Evolutionary conservation across 2,888 invertebrate genomes (phyloP), one percentile per base, ranked within the genome.

Genomic region (Chrysolina americana): DNA sequence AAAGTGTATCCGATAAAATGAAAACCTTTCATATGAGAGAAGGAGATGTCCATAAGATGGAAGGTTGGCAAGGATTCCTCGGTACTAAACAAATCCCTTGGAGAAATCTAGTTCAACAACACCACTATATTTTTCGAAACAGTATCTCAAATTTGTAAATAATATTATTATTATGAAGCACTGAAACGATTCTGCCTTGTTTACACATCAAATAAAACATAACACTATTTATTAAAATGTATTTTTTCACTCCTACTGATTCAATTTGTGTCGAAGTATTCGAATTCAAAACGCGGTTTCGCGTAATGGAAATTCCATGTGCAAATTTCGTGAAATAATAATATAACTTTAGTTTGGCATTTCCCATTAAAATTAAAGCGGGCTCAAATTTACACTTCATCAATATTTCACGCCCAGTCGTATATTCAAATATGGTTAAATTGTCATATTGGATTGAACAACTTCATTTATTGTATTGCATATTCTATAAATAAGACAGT

Each of bases 271-370:
- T n/a, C 47, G 2, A 73, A 68, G 53, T 41, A 68, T 73, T 53
- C 8, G n/a, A 41, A 56, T 50, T 53, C 53, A 65, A 56, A 68
- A 53, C 17, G 65, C 19, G 64, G 64, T 53, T 65, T n/a, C 15
- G 56, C 21, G 41, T 73, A 73, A 73, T 73, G 73, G 73, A 73
- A 65, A 70, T 69, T 41, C 44, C 73, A 44, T 70, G 73, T 73
- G 73, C 44, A 69, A 73, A 59, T 73, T 69, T 44, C 65, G 65
- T 65, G 23, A 69, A 73, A 73, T 73, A 69, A 73, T 73, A 73
- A 69, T 69, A 59, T 36, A 56, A 41, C 47, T 65, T 64, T 15
- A 41, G 44, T 59, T 66, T 56, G 65, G 56, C 65, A 66, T 47
- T 65, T 66, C 48, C 41, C 47, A 66, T 71, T 21, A 48, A 68